These are phyloP conservation scores for Serrognathus titanus DNA, from an alignment of 2,888 invertebrate genomes.

Conservation along the genomic window DNA sequence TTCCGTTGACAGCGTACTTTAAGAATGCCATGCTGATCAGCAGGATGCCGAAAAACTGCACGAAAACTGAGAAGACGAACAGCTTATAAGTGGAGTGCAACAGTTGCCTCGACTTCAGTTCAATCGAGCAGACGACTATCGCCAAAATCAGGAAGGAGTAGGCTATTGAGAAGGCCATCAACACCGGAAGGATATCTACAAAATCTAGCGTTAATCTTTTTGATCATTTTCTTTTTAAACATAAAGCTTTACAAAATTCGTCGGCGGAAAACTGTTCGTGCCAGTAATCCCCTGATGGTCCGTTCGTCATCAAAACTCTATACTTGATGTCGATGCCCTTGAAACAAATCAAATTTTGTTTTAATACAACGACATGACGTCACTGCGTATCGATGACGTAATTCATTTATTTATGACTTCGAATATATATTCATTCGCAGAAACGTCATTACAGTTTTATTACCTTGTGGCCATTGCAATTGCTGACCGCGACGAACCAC, in stretches of 20 bases:
- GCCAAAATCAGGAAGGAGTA: slow-evolving; percentile 71
- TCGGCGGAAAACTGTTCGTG: slow-evolving; percentile 91
- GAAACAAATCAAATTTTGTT: slow-evolving; percentile 15
- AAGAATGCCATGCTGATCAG: slow-evolving; percentile 69
- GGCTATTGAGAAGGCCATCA: slow-evolving; percentile 69
- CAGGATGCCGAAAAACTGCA: slow-evolving; percentile 69
- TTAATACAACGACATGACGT: too few species aligned
- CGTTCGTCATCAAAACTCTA: slow-evolving; percentile 85
- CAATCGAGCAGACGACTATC: slow-evolving; percentile 70
- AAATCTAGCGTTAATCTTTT: slow-evolving; percentile 22
- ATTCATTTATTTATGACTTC: too few species aligned
- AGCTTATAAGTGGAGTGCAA: slow-evolving; percentile 87
- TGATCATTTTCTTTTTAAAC: background rate
- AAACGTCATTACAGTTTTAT: background rate
- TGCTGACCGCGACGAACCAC: slow-evolving; percentile 91
- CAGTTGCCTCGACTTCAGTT: slow-evolving; percentile 74
- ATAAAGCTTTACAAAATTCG: slow-evolving; percentile 80
- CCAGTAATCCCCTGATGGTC: slow-evolving; percentile 74
- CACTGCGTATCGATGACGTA: too few species aligned
- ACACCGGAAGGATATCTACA: slow-evolving; percentile 81
- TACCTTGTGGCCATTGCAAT: slow-evolving; percentile 69
- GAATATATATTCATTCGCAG: too few species aligned
- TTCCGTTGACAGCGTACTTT: slow-evolving; percentile 74
- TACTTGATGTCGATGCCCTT: slow-evolving; percentile 77
- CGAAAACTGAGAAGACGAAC: slow-evolving; percentile 67